These are phyloP conservation scores for Acronicta psi DNA, from an alignment of 2,888 invertebrate genomes.

Conservation along the genomic window DNA sequence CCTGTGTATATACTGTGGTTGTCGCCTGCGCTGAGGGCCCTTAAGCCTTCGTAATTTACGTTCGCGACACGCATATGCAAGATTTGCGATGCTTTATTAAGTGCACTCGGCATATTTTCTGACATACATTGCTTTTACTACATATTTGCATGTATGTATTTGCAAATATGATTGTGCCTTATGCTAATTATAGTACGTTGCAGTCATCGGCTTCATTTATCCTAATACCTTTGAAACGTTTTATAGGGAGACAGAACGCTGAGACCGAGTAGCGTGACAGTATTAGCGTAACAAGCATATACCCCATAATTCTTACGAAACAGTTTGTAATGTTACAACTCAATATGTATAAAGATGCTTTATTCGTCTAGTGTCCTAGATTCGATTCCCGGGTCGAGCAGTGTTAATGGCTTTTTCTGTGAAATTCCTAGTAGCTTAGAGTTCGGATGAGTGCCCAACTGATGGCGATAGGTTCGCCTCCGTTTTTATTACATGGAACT, in stretches of 20 bases:
- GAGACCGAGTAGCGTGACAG: background rate
- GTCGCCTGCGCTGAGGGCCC: conserved; percentile 47
- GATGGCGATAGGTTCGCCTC: too few relatives aligned
- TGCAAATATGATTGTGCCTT: conserved; percentile 9
- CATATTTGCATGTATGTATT: conserved; percentile 9
- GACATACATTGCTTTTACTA: conserved; percentile 10
- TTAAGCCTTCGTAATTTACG: conserved; percentile 51
- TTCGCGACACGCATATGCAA: conserved; percentile 41
- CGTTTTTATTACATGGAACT: too few relatives aligned
- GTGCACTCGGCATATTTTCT: conserved; percentile 42
- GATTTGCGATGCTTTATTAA: conserved; percentile 50
- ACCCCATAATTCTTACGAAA: conserved; percentile 21
- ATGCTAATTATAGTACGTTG: conserved; percentile 17
- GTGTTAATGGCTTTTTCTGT: too few relatives aligned
- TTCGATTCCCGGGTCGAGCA: too few relatives aligned
- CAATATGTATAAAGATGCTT: too few relatives aligned
- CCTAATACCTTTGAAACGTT: conserved; percentile 6
- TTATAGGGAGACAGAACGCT: too few relatives aligned
- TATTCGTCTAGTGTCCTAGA: too few relatives aligned
- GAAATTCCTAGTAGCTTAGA: too few relatives aligned
- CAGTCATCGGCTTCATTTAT: conserved; percentile 14
- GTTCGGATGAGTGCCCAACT: too few relatives aligned
- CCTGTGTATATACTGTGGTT: conserved; percentile 24
- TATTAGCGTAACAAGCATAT: background rate
- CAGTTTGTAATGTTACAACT: conserved; percentile 15